A percentile compares a stretch with the other conserved stretches of the same genome.
Evolutionary conservation across 2,888 invertebrate genomes (phyloP).

Genomic region (Trisateles emortualis): DNA sequence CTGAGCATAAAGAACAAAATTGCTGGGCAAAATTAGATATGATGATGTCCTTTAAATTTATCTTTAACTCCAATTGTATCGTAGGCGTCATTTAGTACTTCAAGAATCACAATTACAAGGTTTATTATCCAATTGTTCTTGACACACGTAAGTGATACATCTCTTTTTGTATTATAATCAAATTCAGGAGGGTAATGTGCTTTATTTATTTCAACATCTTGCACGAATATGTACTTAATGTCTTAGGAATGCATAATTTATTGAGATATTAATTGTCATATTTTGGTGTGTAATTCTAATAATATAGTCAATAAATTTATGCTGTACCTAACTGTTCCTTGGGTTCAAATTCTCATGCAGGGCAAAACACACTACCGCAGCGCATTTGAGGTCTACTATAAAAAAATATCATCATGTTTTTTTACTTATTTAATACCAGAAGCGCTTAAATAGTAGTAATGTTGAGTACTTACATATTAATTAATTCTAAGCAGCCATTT

Average conservation of each 20-base stretch:
- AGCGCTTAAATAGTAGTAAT: no score
- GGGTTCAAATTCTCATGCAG: no score
- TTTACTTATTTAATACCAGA: no score
- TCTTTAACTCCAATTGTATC: conserved; percentile 27
- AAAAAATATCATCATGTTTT: no score
- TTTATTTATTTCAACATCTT: no score
- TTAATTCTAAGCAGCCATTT: no score
- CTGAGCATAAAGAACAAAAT: neutral
- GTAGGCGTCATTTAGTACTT: conserved; percentile 48
- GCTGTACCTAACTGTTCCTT: no score
- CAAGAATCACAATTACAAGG: conserved; percentile 32
- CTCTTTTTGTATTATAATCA: conserved; percentile 38
- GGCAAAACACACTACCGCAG: no score
- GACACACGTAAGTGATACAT: conserved; percentile 49
- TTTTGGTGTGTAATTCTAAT: no score
- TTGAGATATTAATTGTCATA: neutral
- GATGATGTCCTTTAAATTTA: conserved; percentile 6
- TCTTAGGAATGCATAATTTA: neutral
- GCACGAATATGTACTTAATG: neutral
- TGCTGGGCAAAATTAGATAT: neutral
- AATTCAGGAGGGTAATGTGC: conserved; percentile 13
- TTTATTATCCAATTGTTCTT: conserved; percentile 54
- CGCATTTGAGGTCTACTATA: no score
- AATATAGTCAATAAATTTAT: no score
- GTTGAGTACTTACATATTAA: no score